Base-by-base conservation (phyloP, 2,113 vertebrate species). In the Himantopus leucocephalus region DNA sequence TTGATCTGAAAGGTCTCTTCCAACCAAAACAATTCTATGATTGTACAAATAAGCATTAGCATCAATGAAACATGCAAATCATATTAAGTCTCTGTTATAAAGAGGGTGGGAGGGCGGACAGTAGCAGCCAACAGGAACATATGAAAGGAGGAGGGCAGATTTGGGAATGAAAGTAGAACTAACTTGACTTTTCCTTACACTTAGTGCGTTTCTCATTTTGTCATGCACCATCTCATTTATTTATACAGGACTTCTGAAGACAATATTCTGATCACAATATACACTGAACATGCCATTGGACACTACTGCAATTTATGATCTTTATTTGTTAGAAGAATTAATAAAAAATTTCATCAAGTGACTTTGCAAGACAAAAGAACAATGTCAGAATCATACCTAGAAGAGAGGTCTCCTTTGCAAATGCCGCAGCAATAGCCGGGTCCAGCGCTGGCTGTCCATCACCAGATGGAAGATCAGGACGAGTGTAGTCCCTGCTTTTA, bases 401-500 rank as follows among this genome's bases (percentile, higher is more conserved):
- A 97, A 99, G 99, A 78, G 99, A 99, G 35, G 99, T 99, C 96
- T 99, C 99, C 97, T 99, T 99, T 87, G 98, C 99, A 97, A 99
- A 99, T 29, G 99, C 99, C 39, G 98, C 99, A 39, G 99, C 98
- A 96, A 99, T 98, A 23, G 99, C 96, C 63, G 98, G 98, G 80
- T 99, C 99, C 74, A 99, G 84, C 4, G 98, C 98, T 78, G 99
- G 99, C 22, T 99, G 99, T 55, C 99, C 99, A 77, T 99, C 99
- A 9, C 99, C 99, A 43, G 99, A 99, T 0, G 99, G 99, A 88
- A 99, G 99, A 96, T 99, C 99, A 18, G 99, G 93, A 90, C 99
- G 98, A 14, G 99, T 99, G 96, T 99, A 99, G 96, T 99, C 99
- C 30, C 99, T 99, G 96, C 99, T 99, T 98, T 99, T 99, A 96